Evolutionary conservation across 2,888 invertebrate genomes (phyloP).

Genomic region (Tetrapedia diversipes): DNA sequence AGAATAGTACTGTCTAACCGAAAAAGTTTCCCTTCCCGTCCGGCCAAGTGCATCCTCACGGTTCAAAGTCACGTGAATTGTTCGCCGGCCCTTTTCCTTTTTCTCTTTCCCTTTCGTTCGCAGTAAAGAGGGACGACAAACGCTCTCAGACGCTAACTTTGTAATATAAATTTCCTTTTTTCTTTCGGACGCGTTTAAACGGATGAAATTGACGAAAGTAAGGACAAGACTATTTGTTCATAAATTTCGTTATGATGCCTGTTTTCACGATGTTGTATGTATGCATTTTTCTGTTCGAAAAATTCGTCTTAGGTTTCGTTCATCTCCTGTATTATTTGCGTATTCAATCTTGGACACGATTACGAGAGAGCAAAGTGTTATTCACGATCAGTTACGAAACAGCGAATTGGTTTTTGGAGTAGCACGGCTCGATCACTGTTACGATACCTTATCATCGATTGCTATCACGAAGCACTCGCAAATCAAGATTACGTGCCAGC

Average conservation of each 20-base stretch:
- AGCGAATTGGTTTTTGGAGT: constrained; percentile 33
- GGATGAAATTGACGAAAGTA: constrained; percentile 7
- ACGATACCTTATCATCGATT: constrained; percentile 40
- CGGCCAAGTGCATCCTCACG: constrained; percentile 44
- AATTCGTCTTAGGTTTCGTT: background rate
- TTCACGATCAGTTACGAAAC: constrained; percentile 8
- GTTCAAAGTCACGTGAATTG: constrained; percentile 55
- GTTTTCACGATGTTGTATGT: background rate
- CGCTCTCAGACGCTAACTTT: constrained; percentile 53
- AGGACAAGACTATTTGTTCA: background rate
- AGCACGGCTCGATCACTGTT: constrained; percentile 24
- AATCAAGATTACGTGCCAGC: constrained; percentile 46
- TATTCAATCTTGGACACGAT: background rate
- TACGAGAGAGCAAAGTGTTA: background rate
- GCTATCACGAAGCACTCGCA: constrained; percentile 39
- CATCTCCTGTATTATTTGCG: background rate
- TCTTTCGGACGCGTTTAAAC: constrained; percentile 38
- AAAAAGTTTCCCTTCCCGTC: constrained; percentile 51
- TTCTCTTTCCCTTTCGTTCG: constrained; percentile 7
- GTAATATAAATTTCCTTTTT: constrained; percentile 63
- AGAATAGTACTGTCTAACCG: constrained; percentile 32
- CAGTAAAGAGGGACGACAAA: constrained; percentile 35
- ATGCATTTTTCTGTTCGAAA: no score
- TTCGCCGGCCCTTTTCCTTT: background rate
- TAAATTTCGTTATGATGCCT: background rate